These are phyloP conservation scores for Rhipidura dahli DNA, from an alignment of 2,113 vertebrate genomes.

Conservation along the genomic window DNA sequence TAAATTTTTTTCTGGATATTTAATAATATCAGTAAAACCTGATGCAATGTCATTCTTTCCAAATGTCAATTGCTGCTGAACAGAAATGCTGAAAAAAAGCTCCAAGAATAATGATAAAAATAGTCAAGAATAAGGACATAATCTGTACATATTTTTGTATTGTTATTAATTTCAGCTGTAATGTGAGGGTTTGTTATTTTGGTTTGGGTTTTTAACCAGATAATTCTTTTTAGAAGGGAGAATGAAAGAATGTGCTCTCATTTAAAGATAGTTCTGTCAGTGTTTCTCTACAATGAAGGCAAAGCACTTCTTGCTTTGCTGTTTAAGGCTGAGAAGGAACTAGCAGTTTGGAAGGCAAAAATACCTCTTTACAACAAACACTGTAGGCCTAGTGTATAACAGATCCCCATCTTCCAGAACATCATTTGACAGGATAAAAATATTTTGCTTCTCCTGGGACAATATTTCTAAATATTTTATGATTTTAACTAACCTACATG, in stretches of 20 bases:
- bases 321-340: background rate
- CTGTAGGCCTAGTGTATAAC: background rate
- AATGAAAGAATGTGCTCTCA: background rate
- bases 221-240: background rate
- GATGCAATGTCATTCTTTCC: background rate
- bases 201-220: background rate
- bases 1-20: background rate
- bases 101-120: background rate
- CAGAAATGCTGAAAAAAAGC: background rate
- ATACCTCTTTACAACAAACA: background rate
- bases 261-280: background rate
- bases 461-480: background rate
- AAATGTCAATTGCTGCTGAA: background rate
- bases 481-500: background rate
- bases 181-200: background rate
- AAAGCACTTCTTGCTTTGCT: background rate
- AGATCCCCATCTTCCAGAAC: background rate
- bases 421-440: background rate
- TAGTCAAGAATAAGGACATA: background rate
- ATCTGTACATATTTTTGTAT: background rate
- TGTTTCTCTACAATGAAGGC: background rate
- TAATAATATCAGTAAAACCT: background rate
- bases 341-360: background rate
- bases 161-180: background rate
- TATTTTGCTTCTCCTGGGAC: background rate